These are phyloP conservation scores for Listronotus bonariensis DNA, from an alignment of 1,140 invertebrate species.

Conservation along the genomic window DNA sequence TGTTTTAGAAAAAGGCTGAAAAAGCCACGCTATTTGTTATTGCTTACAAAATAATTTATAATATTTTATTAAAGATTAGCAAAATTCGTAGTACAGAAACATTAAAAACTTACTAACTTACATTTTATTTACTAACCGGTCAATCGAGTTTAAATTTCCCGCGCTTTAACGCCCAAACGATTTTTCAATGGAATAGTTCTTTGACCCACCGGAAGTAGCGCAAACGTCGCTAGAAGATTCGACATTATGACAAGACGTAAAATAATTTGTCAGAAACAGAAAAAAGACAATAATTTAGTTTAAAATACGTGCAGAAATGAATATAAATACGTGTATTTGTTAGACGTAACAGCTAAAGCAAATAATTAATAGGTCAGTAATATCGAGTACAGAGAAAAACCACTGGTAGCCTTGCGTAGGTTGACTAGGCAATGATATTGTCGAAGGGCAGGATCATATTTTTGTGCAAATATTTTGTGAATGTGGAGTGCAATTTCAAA, in stretches of 20 bases:
- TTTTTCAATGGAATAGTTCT: constrained; percentile 5
- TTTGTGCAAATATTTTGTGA: constrained; percentile 38
- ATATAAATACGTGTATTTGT: not conserved
- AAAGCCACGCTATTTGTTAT: too few species aligned
- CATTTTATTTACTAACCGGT: too few species aligned
- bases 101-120: too few species aligned
- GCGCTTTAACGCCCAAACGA: constrained; percentile 2
- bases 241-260: constrained; percentile 43
- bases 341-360: not conserved
- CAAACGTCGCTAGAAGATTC: constrained; percentile 25
- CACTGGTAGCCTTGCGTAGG: constrained; percentile 37
- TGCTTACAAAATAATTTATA: too few species aligned
- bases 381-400: not conserved
- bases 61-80: too few species aligned
- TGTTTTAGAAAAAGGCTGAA: too few species aligned
- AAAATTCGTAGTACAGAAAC: too few species aligned
- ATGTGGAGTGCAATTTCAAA: constrained; percentile 50
- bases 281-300: constrained; percentile 3
- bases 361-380: constrained; percentile 1
- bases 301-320: constrained; percentile 15
- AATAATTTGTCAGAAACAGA: constrained; percentile 20
- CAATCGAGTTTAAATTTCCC: not conserved
- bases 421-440: constrained; percentile 46
- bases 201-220: constrained; percentile 5
- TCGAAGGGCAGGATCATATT: constrained; percentile 37